phyloP scores from a whole-genome alignment of 2,113 vertebrate species.

The Pelusios castaneus region DNA sequence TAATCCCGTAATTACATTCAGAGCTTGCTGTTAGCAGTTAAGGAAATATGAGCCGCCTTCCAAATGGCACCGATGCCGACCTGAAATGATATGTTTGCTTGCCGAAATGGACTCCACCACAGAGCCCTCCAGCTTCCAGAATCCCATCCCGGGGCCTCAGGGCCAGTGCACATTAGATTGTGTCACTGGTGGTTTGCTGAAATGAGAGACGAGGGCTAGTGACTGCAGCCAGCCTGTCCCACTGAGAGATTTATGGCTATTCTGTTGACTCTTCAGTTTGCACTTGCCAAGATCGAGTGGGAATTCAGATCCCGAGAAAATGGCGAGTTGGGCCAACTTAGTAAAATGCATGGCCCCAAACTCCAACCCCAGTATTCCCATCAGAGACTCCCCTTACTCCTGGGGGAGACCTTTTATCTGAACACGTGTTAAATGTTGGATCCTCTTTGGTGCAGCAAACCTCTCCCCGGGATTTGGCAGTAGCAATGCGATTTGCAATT shows the following conservation, averaged over 20 bases:
- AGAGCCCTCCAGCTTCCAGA: slow-evolving; percentile 3
- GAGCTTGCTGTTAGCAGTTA: slow-evolving; percentile 76
- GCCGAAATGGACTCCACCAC: neutral
- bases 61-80: slow-evolving; percentile 69
- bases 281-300: neutral
- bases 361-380: neutral
- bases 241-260: neutral
- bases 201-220: neutral
- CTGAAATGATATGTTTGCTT: slow-evolving; percentile 77
- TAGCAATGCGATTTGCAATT: no score
- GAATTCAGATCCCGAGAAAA: neutral
- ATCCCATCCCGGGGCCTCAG: neutral
- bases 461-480: neutral
- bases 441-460: neutral
- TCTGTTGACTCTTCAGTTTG: neutral
- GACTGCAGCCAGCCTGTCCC: slow-evolving; percentile 1
- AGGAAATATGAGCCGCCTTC: slow-evolving; percentile 77
- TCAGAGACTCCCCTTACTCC: neutral
- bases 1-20: slow-evolving; percentile 78
- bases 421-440: neutral
- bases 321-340: neutral
- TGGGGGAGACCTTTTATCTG: fast-evolving
- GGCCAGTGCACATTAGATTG: fast-evolving
- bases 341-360: fast-evolving
- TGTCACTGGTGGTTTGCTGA: neutral